These are phyloP conservation scores for Orientallactaga sibirica DNA, from an alignment of 2,797 vertebrate genomes.

Conservation along the genomic window DNA sequence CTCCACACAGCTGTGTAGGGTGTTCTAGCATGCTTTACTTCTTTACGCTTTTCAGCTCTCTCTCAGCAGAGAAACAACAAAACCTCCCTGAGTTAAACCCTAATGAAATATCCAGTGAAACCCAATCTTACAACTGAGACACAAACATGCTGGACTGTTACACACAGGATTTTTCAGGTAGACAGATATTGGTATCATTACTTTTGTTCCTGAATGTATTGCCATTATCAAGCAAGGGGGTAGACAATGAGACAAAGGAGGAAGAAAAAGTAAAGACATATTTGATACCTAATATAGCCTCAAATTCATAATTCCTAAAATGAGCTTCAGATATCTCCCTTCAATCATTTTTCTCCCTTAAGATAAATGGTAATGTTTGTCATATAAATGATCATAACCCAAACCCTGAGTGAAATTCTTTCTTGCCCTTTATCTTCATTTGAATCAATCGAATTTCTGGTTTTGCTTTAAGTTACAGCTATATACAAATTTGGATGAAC, in stretches of 20 bases:
- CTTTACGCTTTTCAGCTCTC: background rate
- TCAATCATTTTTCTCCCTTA: background rate
- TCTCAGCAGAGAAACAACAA: background rate
- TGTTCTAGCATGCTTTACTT: background rate
- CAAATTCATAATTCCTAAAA: background rate
- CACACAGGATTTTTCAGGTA: background rate
- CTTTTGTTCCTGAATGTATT: background rate
- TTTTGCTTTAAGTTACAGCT: background rate
- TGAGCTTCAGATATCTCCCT: background rate
- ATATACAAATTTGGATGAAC: rapidly evolving
- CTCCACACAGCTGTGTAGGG: background rate
- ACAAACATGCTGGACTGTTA: background rate
- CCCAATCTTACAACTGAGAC: background rate
- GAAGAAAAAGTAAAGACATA: no score
- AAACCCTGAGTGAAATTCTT: background rate
- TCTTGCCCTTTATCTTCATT: background rate
- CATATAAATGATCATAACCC: background rate
- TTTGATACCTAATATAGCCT: background rate
- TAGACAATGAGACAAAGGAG: background rate
- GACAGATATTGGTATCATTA: background rate
- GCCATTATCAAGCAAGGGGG: background rate
- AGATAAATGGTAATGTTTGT: background rate
- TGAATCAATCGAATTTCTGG: background rate
- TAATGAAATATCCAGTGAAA: background rate
- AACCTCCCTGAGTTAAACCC: background rate